These are phyloP conservation scores for Hippoglossus stenolepis DNA, from an alignment of 2,113 vertebrate species.

Conservation along the genomic window DNA sequence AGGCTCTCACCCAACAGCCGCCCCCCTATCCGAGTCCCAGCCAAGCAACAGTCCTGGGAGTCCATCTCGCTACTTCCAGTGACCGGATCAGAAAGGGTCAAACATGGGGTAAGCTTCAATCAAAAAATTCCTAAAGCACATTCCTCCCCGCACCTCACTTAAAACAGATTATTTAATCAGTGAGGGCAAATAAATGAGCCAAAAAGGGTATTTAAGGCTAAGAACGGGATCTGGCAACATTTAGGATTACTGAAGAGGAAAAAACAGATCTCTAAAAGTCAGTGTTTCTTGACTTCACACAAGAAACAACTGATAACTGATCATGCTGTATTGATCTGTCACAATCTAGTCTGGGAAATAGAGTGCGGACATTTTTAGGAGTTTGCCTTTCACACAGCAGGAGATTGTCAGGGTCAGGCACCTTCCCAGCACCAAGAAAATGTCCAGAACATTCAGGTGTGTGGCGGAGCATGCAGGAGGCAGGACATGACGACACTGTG, in stretches of 20 bases:
- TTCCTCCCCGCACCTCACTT: slow-evolving; percentile 42
- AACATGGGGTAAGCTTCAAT: slow-evolving; percentile 63
- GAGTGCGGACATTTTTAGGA: too few relatives aligned
- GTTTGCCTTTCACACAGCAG: too few relatives aligned
- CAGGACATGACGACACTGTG: too few relatives aligned
- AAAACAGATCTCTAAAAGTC: neutral
- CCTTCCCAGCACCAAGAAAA: too few relatives aligned
- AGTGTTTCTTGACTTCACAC: slow-evolving; percentile 1
- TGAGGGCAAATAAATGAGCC: slow-evolving; percentile 46
- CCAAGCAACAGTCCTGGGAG: slow-evolving; percentile 55
- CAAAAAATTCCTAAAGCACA: slow-evolving; percentile 70
- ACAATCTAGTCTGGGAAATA: neutral
- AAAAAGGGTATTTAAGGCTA: slow-evolving; percentile 61
- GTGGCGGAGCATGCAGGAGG: too few relatives aligned
- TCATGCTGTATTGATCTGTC: neutral
- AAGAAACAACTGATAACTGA: neutral
- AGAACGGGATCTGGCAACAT: slow-evolving; percentile 40
- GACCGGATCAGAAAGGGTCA: slow-evolving; percentile 66
- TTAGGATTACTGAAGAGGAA: neutral
- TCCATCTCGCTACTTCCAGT: slow-evolving; percentile 47
- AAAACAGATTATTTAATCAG: slow-evolving; percentile 73
- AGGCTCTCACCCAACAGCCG: slow-evolving; percentile 39
- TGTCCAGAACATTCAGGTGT: too few relatives aligned
- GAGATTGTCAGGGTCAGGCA: too few relatives aligned
- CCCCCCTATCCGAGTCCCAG: slow-evolving; percentile 7